These are phyloP conservation scores for Aphaenogaster floridana DNA, from an alignment of 1,140 invertebrate genomes.

Conservation along the genomic window DNA sequence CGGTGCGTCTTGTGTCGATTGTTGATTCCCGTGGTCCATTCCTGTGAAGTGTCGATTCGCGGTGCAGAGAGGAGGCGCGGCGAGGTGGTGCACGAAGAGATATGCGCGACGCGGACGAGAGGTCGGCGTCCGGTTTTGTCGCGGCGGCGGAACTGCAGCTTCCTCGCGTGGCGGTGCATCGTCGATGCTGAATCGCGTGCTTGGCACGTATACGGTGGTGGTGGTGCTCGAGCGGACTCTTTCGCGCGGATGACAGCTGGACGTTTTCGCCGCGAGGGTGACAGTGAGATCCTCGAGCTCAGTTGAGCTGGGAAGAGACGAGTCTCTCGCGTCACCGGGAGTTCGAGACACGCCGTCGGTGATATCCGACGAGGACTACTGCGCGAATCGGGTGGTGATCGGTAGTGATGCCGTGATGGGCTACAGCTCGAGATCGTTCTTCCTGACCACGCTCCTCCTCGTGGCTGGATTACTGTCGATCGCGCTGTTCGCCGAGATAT, in stretches of 20 bases:
- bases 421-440: conserved; percentile 83
- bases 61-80: background rate
- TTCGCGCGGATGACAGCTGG: conserved; percentile 67
- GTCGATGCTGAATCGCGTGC: conserved; percentile 64
- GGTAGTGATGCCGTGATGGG: conserved; percentile 86
- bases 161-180: conserved; percentile 24
- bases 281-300: conserved; percentile 63
- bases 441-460: conserved; percentile 83
- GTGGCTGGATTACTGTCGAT: conserved; percentile 82
- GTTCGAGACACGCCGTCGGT: conserved; percentile 63
- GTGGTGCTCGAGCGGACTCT: conserved; percentile 56
- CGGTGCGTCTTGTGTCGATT: background rate
- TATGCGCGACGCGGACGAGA: conserved; percentile 58
- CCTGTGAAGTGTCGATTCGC: conserved; percentile 28
- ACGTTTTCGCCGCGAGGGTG: conserved; percentile 62
- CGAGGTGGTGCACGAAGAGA: conserved; percentile 5
- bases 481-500: conserved; percentile 78
- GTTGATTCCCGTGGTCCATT: conserved; percentile 6
- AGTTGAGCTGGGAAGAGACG: conserved; percentile 67
- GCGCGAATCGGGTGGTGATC: conserved; percentile 74
- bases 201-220: conserved; percentile 33
- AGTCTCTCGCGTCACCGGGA: conserved; percentile 59
- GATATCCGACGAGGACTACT: conserved; percentile 67
- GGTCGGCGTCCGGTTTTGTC: conserved; percentile 55
- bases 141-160: conserved; percentile 49